These are phyloP conservation scores for Volucella inflata DNA, from an alignment of 2,888 invertebrate genomes.

Conservation along the genomic window DNA sequence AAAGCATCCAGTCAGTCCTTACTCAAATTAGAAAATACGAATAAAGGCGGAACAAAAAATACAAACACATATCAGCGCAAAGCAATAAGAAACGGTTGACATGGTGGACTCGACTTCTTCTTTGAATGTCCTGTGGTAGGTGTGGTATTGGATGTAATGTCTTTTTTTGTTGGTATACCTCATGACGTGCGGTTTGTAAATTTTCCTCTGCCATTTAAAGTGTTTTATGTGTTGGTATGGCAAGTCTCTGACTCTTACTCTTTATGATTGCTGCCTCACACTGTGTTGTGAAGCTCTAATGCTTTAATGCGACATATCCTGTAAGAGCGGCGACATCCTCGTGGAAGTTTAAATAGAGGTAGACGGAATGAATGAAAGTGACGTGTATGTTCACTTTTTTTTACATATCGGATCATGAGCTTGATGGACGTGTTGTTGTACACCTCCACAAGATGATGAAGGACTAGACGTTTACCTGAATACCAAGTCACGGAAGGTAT, in stretches of 20 bases:
- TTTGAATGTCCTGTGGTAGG: slow-evolving; percentile 43
- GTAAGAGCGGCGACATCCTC: slow-evolving; percentile 29
- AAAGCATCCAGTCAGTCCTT: slow-evolving; percentile 23
- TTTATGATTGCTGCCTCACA: slow-evolving; percentile 5
- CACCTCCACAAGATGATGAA: slow-evolving; percentile 6
- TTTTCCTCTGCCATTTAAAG: slow-evolving; percentile 69
- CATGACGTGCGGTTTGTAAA: slow-evolving; percentile 69
- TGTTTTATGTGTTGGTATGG: slow-evolving; percentile 45
- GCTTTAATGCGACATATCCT: slow-evolving; percentile 62
- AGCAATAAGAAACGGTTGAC: neutral
- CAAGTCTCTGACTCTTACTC: no score
- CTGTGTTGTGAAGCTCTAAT: slow-evolving; percentile 46
- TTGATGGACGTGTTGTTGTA: slow-evolving; percentile 52
- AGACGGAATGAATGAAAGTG: no score
- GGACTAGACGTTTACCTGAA: slow-evolving; percentile 33
- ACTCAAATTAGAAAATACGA: slow-evolving; percentile 25
- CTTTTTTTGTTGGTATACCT: slow-evolving; percentile 66
- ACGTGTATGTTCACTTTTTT: slow-evolving; percentile 6
- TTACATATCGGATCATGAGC: slow-evolving; percentile 51
- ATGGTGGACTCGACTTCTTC: slow-evolving; percentile 41
- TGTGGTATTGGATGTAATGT: slow-evolving; percentile 56
- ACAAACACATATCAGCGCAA: no score
- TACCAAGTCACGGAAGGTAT: slow-evolving; percentile 14
- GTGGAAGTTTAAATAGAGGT: neutral
- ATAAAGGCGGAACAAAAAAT: neutral